phyloP scores from a whole-genome alignment of 2,797 vertebrate genomes.

The Coluber constrictor region DNA sequence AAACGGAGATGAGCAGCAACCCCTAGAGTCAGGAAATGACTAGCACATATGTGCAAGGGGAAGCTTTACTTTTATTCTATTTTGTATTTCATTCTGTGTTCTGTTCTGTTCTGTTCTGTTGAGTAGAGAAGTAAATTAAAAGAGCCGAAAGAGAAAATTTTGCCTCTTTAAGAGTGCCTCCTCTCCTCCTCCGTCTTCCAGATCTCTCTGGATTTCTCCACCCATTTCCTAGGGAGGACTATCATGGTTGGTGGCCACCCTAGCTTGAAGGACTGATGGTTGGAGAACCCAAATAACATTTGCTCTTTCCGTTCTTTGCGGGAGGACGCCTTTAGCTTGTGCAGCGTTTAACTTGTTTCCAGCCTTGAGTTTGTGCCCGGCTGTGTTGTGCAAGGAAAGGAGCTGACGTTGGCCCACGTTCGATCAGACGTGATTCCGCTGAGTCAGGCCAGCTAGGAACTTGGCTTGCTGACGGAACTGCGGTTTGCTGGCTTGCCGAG shows the following conservation, averaged over 20 bases:
- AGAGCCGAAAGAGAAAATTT: background rate
- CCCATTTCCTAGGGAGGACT: background rate
- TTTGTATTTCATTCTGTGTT: background rate
- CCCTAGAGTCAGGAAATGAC: too few species aligned
- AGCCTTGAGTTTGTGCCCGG: background rate
- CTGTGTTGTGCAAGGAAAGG: background rate
- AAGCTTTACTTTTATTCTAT: too few species aligned
- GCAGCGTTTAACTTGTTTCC: background rate
- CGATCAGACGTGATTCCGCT: slow-evolving; percentile 37
- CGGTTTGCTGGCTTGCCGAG: background rate
- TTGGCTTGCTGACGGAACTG: slow-evolving; percentile 47
- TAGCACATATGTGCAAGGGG: too few species aligned
- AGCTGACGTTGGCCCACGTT: slow-evolving; percentile 13
- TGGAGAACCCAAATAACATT: background rate
- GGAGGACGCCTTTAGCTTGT: background rate
- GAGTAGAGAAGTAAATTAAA: slow-evolving; percentile 31
- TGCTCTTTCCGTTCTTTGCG: background rate
- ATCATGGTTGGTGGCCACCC: background rate
- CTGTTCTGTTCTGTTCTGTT: background rate
- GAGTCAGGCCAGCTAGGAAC: slow-evolving; percentile 55
- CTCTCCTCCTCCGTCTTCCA: rapidly evolving
- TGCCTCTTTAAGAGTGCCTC: background rate
- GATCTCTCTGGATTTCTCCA: background rate
- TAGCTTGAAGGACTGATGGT: background rate
- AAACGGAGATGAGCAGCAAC: too few species aligned